Percentiles rank a stretch among this genome's conserved stretches.
Evolutionary conservation across 1,140 invertebrate species (phyloP).

Genomic region (Lasioglossum albipes): DNA sequence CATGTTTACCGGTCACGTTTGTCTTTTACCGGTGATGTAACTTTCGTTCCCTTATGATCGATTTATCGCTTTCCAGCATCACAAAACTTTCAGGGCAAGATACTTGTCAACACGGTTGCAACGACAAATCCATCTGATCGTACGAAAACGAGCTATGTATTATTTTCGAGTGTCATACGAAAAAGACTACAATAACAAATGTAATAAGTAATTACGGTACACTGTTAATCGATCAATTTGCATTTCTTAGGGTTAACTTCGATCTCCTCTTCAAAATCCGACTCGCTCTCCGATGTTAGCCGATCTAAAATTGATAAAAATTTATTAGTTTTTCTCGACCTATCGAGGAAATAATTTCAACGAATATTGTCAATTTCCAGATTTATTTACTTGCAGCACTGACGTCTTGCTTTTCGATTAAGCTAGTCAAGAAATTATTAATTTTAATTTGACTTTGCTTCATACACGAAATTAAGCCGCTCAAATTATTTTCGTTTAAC

Average conservation of each 20-base stretch:
- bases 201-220: background rate
- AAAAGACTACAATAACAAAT: constrained; percentile 11
- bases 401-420: constrained; percentile 17
- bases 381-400: constrained; percentile 30
- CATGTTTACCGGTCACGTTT: constrained; percentile 25
- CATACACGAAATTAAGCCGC: constrained; percentile 57
- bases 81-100: background rate
- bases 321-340: background rate
- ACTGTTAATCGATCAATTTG: constrained; percentile 54
- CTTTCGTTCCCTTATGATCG: background rate
- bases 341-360: background rate
- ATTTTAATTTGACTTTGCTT: constrained; percentile 62
- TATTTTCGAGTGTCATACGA: constrained; percentile 6
- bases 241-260: constrained; percentile 67
- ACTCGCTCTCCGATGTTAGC: constrained; percentile 49
- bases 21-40: background rate
- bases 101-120: background rate
- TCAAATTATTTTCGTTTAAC: constrained; percentile 47
- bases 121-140: background rate
- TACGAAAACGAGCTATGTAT: background rate
- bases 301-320: constrained; percentile 56
- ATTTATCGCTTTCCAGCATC: constrained; percentile 13
- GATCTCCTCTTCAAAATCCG: constrained; percentile 45
- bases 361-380: background rate
- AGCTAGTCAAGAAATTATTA: constrained; percentile 63